Percentiles rank a stretch among this genome's conserved stretches.
Conservation (phyloP, 2,797 vertebrate species). For the Tachyglossus aculeatus region DNA sequence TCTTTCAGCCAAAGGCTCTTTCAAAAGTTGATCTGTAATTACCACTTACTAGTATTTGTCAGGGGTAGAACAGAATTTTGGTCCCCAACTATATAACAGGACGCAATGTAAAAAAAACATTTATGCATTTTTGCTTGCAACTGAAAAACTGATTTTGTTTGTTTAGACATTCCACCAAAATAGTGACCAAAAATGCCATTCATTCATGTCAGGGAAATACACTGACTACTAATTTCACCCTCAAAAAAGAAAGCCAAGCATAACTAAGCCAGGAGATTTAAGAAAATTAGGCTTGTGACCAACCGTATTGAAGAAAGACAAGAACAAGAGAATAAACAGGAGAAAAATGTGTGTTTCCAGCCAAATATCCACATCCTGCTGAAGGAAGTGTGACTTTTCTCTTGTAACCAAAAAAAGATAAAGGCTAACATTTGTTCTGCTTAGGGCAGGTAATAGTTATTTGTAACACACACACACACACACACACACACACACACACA, state of each 20-base stretch:
- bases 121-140: too few relatives aligned
- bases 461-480: too few relatives aligned
- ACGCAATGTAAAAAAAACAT: too few relatives aligned
- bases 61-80: too few relatives aligned
- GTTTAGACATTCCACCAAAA: too few relatives aligned
- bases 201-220: neutral
- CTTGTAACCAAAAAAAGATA: neutral
- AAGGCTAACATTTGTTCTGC: neutral
- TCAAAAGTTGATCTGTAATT: too few relatives aligned
- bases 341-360: constrained; percentile 35
- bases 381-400: constrained; percentile 30
- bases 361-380: constrained; percentile 35
- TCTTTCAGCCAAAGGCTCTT: too few relatives aligned
- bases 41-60: too few relatives aligned
- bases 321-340: constrained; percentile 34
- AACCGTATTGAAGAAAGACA: constrained; percentile 7
- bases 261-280: neutral
- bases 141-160: too few relatives aligned
- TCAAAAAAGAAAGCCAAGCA: neutral
- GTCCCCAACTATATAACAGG: too few relatives aligned
- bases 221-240: neutral
- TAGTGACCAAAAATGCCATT: too few relatives aligned
- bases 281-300: neutral
- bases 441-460: neutral
- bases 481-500: neutral